Base-by-base conservation (phyloP, 2,113 vertebrate genomes). In the Equus quagga region DNA sequence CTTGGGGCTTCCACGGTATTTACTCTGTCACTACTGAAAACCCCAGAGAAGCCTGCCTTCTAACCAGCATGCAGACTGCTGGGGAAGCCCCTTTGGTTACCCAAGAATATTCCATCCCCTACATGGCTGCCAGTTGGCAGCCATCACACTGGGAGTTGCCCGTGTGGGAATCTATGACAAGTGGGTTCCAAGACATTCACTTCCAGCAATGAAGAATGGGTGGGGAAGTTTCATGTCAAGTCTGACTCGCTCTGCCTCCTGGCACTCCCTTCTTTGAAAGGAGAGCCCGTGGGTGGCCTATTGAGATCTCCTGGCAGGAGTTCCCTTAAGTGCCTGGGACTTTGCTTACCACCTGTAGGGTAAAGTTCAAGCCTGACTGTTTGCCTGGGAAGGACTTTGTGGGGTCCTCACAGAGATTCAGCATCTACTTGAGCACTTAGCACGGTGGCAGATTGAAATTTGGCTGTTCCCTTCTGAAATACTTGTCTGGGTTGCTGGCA, bases 161-260 rank as follows among this genome's bases (percentile, higher is more conserved):
- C 19, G n/a, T 79, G 95, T 98, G 98, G 97, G 96, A 98, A 89
- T 44, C 51, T 69, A 19, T 91, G 92, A 51, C 93, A 85, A 93
- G 72, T 95, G 76, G 89, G 67, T 65, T 98, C 56, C 94, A 80
- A 96, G 95, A 97, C 65, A 69, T 0, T 5, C 19, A 89, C 8
- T 12, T 93, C 95, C 70, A 31, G 90, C 73, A n/a, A 49, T 65
- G 49, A 60, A 87, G 88, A 62, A n/a, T 0, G 21, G 49, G 81
- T 24, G 58, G 96, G 41, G 73, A 72, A 62, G 60, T 91, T 97
- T 96, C 0, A 6, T 90, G 97, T 97, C 90, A 11, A 0, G 97
- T 98, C 89, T 1, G 51, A 86, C 97, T 97, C 10, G 92, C 83
- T 54, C 1, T 93, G 41, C 85, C 73, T 96, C 87, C 89, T 87